Base-by-base conservation (phyloP, 2,797 vertebrate genomes). In the Pseudopleuronectes americanus region DNA sequence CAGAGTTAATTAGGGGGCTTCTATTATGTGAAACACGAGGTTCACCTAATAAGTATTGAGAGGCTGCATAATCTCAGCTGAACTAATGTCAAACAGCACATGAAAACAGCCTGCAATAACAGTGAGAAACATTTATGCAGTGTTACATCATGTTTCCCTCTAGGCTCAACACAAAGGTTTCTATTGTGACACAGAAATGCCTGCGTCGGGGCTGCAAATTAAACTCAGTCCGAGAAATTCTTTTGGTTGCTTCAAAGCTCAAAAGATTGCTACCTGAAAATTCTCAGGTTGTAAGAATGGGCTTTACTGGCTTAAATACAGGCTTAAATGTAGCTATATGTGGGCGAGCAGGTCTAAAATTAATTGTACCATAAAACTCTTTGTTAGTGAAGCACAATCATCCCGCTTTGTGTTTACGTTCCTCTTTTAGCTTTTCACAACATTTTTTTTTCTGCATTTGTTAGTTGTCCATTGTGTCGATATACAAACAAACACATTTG, bases 71-170 rank as follows among this genome's bases (percentile, higher is more conserved):
- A 70, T 58, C 65, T 61, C 63, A 57, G 3, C 56, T 75, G 52
- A 83, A 81, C 56, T 77, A 64, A 77, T 63, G 79, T 71, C 74
- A 74, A 9, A 68, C 36, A 71, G 49, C 36, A 9, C 5, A n/a
- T 59, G 58, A 62, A 76, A 76, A 84, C 59, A 86, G 78, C 58
- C 66, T 67, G 75, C 60, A 63, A 81, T 68, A 86, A 82, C 41
- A 47, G 43, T 8, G 54, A 78, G 81, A 79, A 84, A 85, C 76
- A 71, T 71, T 79, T 68, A 58, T 55, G 64, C 62, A 41, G 14
- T 8, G 45, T 89, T 88, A 73, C 80, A 79, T 87, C 87, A 90
- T 71, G 63, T 66, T 76, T 71, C 68, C 78, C 63, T 75, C 38
- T 31, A 54, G 72, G 62, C 59, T 71, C 28, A 3, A 74, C 41